Percentiles rank a stretch among this genome's conserved stretches.
Evolutionary conservation across 1,140 invertebrate genomes (phyloP).

Genomic region (Dysdera silvatica): DNA sequence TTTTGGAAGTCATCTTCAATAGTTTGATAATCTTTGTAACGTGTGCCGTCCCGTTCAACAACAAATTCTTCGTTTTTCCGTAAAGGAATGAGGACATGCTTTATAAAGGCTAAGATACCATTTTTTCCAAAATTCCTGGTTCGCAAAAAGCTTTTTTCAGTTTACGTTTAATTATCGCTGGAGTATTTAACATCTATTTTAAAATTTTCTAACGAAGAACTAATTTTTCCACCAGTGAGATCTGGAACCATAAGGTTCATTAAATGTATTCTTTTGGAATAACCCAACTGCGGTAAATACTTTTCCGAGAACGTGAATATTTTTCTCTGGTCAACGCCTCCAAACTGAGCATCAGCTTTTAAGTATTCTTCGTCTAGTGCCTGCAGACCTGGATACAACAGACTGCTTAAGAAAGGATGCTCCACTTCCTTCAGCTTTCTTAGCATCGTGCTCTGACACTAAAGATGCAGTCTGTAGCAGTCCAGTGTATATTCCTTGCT

Average conservation of each 20-base stretch:
- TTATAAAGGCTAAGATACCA: slow-evolving; percentile 89
- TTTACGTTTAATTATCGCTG: slow-evolving; percentile 84
- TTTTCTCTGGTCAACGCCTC: slow-evolving; percentile 97
- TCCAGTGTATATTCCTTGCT: slow-evolving; percentile 94
- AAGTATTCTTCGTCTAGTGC: slow-evolving; percentile 97
- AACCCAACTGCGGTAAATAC: slow-evolving; percentile 86
- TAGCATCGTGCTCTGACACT: slow-evolving; percentile 97
- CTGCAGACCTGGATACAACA: slow-evolving; percentile 85
- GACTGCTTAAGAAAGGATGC: slow-evolving; percentile 85
- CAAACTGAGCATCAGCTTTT: slow-evolving; percentile 96
- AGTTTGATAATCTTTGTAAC: too few species aligned
- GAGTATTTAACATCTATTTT: slow-evolving; percentile 96
- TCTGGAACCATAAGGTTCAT: slow-evolving; percentile 97
- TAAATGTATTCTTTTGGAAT: slow-evolving; percentile 87
- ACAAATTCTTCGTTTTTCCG: slow-evolving; percentile 63
- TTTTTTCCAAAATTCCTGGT: slow-evolving; percentile 90
- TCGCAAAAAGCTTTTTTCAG: slow-evolving; percentile 97
- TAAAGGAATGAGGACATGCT: slow-evolving; percentile 87
- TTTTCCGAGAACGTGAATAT: slow-evolving; percentile 99
- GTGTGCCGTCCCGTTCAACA: too few species aligned
- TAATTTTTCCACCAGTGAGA: slow-evolving; percentile 80
- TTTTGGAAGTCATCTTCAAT: too few species aligned
- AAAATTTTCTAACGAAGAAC: slow-evolving; percentile 94
- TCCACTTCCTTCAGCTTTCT: slow-evolving; percentile 98
- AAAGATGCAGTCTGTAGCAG: slow-evolving; percentile 84